Evolutionary conservation across 1,140 invertebrate genomes (phyloP).

Genomic region (Pseudomyrmex sp.): DNA sequence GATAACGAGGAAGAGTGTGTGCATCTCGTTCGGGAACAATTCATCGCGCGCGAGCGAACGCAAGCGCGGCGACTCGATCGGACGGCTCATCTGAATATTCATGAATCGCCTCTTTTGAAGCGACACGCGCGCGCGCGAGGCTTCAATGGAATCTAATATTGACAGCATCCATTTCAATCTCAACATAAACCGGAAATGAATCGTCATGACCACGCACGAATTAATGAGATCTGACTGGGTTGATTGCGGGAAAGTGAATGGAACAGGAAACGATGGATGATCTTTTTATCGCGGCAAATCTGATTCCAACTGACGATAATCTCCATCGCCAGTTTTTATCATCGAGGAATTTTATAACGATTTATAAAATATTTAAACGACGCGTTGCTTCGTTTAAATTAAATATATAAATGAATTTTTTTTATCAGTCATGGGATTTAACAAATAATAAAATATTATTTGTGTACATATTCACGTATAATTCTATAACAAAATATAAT

Average conservation of each 20-base stretch:
- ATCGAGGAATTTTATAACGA: constrained; percentile 15
- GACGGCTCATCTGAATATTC: constrained; percentile 42
- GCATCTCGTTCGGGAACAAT: constrained; percentile 9
- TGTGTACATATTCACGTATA: too few relatives aligned
- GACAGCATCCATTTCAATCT: constrained; percentile 36
- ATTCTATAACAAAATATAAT: too few relatives aligned
- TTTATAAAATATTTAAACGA: not conserved
- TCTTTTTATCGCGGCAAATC: not conserved
- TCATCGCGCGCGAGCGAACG: not conserved
- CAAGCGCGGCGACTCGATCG: constrained; percentile 29
- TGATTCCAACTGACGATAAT: not conserved
- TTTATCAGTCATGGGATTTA: too few relatives aligned
- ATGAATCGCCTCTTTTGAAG: constrained; percentile 35
- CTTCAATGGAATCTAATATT: constrained; percentile 35
- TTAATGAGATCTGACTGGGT: constrained; percentile 19
- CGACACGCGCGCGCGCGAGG: not conserved
- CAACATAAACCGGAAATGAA: constrained; percentile 43
- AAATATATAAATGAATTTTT: not conserved
- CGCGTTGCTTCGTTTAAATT: not conserved
- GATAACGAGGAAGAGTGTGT: constrained; percentile 32
- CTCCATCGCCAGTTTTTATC: not conserved
- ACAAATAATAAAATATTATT: too few relatives aligned
- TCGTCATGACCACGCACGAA: constrained; percentile 4
- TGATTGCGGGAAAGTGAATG: constrained; percentile 17
- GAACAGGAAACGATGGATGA: constrained; percentile 9